These are phyloP conservation scores for Oscheius myriophilus DNA, from an alignment of 2,888 invertebrate species.

Conservation along the genomic window DNA sequence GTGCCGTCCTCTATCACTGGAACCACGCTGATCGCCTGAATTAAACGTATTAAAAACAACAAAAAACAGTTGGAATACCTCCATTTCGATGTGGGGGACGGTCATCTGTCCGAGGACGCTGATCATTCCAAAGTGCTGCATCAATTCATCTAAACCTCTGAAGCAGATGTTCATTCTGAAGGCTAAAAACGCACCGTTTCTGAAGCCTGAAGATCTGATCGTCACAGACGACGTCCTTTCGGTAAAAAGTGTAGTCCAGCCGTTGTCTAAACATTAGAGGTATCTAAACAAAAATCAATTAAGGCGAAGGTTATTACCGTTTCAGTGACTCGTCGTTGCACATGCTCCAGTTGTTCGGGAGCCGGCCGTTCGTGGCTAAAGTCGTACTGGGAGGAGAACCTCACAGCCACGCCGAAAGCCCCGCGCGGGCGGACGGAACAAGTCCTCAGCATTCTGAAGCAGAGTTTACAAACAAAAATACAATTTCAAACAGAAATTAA, in stretches of 20 bases:
- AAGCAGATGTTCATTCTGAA: constrained; percentile 3
- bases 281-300: constrained; percentile 44
- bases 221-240: constrained; percentile 64
- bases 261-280: constrained; percentile 64
- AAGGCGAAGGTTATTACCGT: constrained; percentile 29
- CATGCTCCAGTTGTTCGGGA: constrained; percentile 65
- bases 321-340: constrained; percentile 56
- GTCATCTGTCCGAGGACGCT: constrained; percentile 51
- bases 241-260: constrained; percentile 68
- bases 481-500: background rate
- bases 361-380: constrained; percentile 58
- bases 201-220: constrained; percentile 61
- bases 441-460: background rate
- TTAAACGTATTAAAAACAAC: background rate
- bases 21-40: constrained; percentile 35
- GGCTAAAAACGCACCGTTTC: constrained; percentile 34
- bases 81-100: constrained; percentile 62
- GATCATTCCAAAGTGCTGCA: constrained; percentile 60
- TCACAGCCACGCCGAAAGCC: background rate
- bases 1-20: constrained; percentile 69
- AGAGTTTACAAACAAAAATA: background rate
- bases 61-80: constrained; percentile 33
- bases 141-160: constrained; percentile 56
- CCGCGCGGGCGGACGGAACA: background rate
- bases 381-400: constrained; percentile 7